Evolutionary conservation across 2,888 invertebrate genomes (phyloP).

Genomic region (Litoditis marina): DNA sequence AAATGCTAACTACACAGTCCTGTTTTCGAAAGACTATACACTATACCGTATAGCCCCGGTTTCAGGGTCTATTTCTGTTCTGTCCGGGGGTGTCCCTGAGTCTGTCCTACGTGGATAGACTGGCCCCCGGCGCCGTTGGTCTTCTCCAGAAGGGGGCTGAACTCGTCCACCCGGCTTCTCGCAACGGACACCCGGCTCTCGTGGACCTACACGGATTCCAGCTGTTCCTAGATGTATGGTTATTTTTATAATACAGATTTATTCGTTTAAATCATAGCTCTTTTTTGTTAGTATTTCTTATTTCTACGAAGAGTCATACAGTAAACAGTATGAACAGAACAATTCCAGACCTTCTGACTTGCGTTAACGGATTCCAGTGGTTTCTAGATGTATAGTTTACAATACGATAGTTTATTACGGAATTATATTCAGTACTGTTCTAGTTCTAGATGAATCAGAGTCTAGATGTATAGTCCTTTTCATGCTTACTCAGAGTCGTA

Average conservation of each 20-base stretch:
- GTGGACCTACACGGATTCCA: conserved; percentile 24
- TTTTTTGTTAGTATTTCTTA: not conserved
- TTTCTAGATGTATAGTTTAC: no score
- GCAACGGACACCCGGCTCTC: conserved; percentile 31
- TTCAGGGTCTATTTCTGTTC: conserved; percentile 29
- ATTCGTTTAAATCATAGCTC: not conserved
- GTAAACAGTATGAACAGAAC: no score
- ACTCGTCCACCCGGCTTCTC: conserved; percentile 33
- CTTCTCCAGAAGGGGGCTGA: conserved; percentile 9
- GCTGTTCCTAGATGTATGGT: conserved; percentile 21
- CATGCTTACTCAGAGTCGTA: no score
- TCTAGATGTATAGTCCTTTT: no score
- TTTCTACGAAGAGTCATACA: no score
- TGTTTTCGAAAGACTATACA: not conserved
- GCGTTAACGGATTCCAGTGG: no score
- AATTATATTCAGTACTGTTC: no score
- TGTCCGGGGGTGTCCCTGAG: conserved; percentile 32
- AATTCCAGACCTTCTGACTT: no score
- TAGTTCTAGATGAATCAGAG: no score
- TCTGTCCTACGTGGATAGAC: conserved; percentile 27
- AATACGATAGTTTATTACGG: no score
- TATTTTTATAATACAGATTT: not conserved
- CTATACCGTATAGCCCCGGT: no score
- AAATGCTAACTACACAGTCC: no score
- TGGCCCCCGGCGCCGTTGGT: conserved; percentile 25